Evolutionary conservation across 1,140 invertebrate genomes (phyloP), one percentile per base, ranked within the genome.

Genomic region (Drosophila paulistorum): DNA sequence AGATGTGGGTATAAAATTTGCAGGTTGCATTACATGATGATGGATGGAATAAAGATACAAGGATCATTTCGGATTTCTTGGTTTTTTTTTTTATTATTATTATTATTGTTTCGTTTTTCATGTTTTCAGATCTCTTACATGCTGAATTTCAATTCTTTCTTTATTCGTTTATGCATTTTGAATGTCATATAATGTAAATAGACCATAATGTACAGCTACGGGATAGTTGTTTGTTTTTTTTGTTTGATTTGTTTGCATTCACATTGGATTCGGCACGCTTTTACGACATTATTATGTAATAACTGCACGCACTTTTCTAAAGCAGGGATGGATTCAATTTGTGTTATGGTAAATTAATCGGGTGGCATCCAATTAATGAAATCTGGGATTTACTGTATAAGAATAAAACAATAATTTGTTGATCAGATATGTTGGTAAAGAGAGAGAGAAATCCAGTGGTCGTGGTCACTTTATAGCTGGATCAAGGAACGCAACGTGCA

Each of bases 351-450:
- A 78, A 79, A 90, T 79, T 80, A 89, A 78, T 89, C 65, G 71
- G 80, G 84, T 73, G 77, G 66, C 74, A 80, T 89, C 84, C 84
- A 89, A 82, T 89, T 89, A 89, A 89, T 84, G 80, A 89, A 89
- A 89, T 89, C 84, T 83, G 84, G 84, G 84, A 71, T 89, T 89
- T 79, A 89, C 84, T 89, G 84, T 89, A 75, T 89, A 81, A 81
- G 67, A 85, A 39, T 39, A 11, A 83, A 79, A 89, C 58, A 78
- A 89, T 73, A 84, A 55, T 73, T 84, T 68, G 75, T 80, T 77
- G 66, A 71, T 68, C 48, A 66, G 30, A 66, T 55, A 35, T 61
- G 58, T 65, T 75, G 57, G 59, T 70, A 66, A 45, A 69, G 3
- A 39, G 11, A 55, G 41, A 41, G 26, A 59, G 60, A 73, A 66